phyloP scores from a whole-genome alignment of 2,888 invertebrate species.

The Tetheella fluctuosa region DNA sequence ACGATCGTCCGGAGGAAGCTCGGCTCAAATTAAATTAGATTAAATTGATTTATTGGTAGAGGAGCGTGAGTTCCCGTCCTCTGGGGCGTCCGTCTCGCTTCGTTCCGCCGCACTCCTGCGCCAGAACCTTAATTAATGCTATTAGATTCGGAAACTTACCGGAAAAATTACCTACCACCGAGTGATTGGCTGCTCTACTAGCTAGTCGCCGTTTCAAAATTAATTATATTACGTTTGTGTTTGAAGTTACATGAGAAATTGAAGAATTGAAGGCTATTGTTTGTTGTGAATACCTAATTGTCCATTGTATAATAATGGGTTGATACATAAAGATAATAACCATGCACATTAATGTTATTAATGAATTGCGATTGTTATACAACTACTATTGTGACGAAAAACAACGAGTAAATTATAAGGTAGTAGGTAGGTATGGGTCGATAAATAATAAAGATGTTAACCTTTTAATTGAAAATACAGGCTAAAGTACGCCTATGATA shows the following conservation, averaged over 20 bases:
- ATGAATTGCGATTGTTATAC: slow-evolving; percentile 28
- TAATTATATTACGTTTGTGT: slow-evolving; percentile 16
- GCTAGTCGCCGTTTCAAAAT: background rate
- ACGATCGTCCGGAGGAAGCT: slow-evolving; percentile 64
- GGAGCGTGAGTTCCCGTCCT: slow-evolving; percentile 64
- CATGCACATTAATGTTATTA: slow-evolving; percentile 19
- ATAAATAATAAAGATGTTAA: background rate
- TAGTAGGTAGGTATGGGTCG: background rate
- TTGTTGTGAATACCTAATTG: slow-evolving; percentile 37
- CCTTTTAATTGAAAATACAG: background rate
- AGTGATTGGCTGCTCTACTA: slow-evolving; percentile 27
- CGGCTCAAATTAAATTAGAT: slow-evolving; percentile 81
- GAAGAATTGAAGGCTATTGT: slow-evolving; percentile 34
- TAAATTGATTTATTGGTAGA: slow-evolving; percentile 81
- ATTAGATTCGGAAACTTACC: slow-evolving; percentile 75
- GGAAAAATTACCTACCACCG: slow-evolving; percentile 59
- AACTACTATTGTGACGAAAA: background rate
- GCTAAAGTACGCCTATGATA: slow-evolving; percentile 8
- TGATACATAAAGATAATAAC: slow-evolving; percentile 28
- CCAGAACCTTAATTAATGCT: slow-evolving; percentile 71
- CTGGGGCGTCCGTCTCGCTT: slow-evolving; percentile 43
- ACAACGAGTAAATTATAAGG: background rate
- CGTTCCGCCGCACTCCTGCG: slow-evolving; percentile 60
- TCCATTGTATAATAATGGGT: slow-evolving; percentile 41
- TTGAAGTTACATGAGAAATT: slow-evolving; percentile 15